Evolutionary conservation across 2,113 vertebrate species (phyloP), one percentile per base, ranked within the genome.

Genomic region (Prochilodus magdalenae): DNA sequence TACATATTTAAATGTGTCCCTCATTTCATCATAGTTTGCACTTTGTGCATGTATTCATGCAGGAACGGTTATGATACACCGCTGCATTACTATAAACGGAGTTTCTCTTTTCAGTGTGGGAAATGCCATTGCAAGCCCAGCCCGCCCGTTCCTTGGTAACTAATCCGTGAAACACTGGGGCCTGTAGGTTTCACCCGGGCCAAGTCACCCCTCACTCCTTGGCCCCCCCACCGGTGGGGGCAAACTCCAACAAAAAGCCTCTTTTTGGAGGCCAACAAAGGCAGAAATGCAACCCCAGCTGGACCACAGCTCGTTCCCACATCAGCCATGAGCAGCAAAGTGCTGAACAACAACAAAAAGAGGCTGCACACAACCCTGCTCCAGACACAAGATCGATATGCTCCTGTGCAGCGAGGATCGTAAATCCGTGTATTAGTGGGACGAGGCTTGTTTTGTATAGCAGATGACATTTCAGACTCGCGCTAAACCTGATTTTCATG

Each of bases 81-180:
- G 18, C 3, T 18, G 49, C 16, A 18, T 18, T 51, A 51, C 14
- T 18, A 51, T 51, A 51, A 51, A 51, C 14, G 2, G 18, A 51
- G 8, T 16, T 16, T 16, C 1, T 1, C 2, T 16, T 4, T 18
- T 15, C 82, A 87, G 67, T 51, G 79, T 75, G 70, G 62, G 47
- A 88, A 83, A 53, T 85, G 55, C 86, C 88, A 87, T 93, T 91
- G 86, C 79, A 89, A 79, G 83, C 91, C 89, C 77, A 88, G 79
- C 84, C 88, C 89, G 77, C 89, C 90, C 82, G 93, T 95, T 92
- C 88, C 93, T 87, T 91, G 92, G 93, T 92, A 90, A 94, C 94
- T 94, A 94, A 95, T 95, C 93, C 93, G 63, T 88, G 89, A 55
- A 91, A 91, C 90, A 93, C 92, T 91, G 91, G 90, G 90, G 92